Evolutionary conservation across 2,113 vertebrate genomes (phyloP).

Genomic region (Oriolus oriolus): DNA sequence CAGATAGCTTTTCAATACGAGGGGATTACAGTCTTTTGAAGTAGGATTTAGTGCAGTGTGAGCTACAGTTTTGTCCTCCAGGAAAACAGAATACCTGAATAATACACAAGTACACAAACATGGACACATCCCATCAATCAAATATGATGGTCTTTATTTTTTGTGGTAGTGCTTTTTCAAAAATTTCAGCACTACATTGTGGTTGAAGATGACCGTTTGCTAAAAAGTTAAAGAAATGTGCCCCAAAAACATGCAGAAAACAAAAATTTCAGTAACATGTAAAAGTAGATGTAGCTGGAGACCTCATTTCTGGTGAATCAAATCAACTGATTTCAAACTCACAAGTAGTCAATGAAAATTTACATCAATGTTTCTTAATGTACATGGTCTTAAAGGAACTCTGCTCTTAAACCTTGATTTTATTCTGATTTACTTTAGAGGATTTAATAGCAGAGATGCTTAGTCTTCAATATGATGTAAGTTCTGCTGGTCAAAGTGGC

Average conservation of each 20-base stretch:
- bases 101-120: accelerated
- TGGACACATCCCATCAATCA: accelerated
- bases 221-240: not conserved
- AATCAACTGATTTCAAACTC: not conserved
- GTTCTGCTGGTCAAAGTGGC: not conserved
- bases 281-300: not conserved
- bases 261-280: not conserved
- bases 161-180: not conserved
- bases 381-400: not conserved
- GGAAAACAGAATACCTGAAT: not conserved
- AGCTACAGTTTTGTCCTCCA: not conserved
- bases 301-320: not conserved
- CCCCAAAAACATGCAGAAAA: not conserved
- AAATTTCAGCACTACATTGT: not conserved
- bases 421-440: not conserved
- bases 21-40: not conserved
- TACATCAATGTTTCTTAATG: not conserved
- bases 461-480: not conserved
- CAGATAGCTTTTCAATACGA: not conserved
- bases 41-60: not conserved
- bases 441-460: not conserved
- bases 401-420: not conserved
- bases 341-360: not conserved
- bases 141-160: not conserved
- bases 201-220: not conserved